Base-by-base conservation (phyloP, 2,113 vertebrate genomes). In the Zapornia atra region DNA sequence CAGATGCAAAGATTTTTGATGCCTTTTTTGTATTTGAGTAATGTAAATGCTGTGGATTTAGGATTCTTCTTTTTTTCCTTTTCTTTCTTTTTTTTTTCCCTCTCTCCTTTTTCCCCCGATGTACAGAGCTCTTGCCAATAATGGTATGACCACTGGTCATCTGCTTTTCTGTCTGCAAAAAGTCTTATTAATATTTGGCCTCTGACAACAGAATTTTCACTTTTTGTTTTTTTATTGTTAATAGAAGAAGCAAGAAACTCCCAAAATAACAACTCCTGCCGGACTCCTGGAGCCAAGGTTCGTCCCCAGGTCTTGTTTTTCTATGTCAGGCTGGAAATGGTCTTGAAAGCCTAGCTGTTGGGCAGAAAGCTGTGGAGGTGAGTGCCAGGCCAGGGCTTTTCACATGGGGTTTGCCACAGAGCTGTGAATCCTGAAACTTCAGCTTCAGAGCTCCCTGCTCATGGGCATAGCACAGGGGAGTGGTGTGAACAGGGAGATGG, bases 71-170 rank as follows among this genome's bases (percentile, higher is more conserved):
- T 5, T 48, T 89, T 48, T 89, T 48, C 1, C 4, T 48, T 63
- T 59, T 66, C 10, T 53, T 66, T 60, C 1, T 9, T 13, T 59
- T 15, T 14, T 11, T 14, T 11, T 14, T 6, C 11, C 28, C 12
- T 16, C 1, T 46, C 44, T 46, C 9, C 5, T 15, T 1, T 46
- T 19, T 5, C 3, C 20, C 8, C 4, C 4, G 1, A 0, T 22
- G 7, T 36, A 46, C 44, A 46, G 44, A 46, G 44, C 44, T 17
- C 3, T 57, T 51, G 1, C 42, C 36, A 73, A 2, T 22, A 76
- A 57, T 18, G 24, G 12, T 11, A 51, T 42, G 33, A 66, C 4
- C n/a, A 54, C 17, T 50, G 21, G 24, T 46, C 14, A 72, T 19
- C n/a, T 89, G 20, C 85, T 92, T 91, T 16, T n/a, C 7, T 57